Conservation (phyloP, 2,113 vertebrate genomes). For the Crocuta crocuta region DNA sequence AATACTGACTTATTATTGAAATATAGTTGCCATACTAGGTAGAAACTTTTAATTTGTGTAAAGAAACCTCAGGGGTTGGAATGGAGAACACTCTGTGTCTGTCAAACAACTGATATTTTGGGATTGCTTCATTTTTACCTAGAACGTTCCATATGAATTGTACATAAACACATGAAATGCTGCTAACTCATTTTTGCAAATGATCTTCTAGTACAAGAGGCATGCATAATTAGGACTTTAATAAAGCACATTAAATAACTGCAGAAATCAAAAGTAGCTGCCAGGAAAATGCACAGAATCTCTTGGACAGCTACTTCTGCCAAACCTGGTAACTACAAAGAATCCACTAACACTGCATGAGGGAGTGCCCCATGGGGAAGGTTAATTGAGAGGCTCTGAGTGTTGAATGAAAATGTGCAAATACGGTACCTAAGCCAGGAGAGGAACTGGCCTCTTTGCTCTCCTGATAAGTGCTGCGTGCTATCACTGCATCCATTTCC, state of each 20-base stretch:
- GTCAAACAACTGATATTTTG: not conserved
- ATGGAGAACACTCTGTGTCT: not conserved
- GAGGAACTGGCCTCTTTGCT: slow-evolving; percentile 88
- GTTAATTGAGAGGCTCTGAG: not conserved
- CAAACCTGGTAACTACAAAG: not conserved
- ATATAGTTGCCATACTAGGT: not conserved
- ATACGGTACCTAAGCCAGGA: slow-evolving; percentile 90
- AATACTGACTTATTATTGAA: not conserved
- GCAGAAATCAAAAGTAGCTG: slow-evolving; percentile 29
- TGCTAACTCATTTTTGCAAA: slow-evolving; percentile 52
- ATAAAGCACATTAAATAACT: slow-evolving; percentile 40
- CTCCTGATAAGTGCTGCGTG: slow-evolving; percentile 93
- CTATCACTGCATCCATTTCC: slow-evolving; percentile 97
- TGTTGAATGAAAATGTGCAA: not conserved
- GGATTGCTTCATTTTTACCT: not conserved
- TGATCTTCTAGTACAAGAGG: slow-evolving; percentile 6
- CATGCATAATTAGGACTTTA: slow-evolving; percentile 24
- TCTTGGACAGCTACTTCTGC: not conserved
- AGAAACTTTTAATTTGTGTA: not conserved
- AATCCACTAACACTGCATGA: rapidly evolving
- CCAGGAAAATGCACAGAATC: not conserved
- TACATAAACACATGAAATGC: not conserved
- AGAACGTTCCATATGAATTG: not conserved
- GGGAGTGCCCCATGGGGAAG: not conserved
- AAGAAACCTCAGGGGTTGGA: not conserved